phyloP scores from a whole-genome alignment of 2,113 vertebrate species.

The Syngnathus scovelli region DNA sequence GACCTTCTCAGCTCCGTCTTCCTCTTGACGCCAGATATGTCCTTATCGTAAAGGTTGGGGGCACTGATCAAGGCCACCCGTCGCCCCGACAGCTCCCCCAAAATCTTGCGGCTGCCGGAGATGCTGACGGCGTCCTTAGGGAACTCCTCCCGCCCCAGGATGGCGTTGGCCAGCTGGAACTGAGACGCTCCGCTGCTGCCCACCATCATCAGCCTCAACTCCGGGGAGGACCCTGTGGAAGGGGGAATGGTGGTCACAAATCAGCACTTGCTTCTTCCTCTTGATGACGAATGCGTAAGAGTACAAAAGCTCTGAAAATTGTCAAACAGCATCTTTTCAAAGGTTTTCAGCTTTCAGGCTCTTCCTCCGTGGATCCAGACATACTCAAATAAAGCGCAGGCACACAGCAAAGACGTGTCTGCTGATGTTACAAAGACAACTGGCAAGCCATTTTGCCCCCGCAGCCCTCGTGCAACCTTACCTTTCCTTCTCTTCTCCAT shows the following conservation, averaged over 20 bases:
- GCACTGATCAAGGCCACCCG: conserved; percentile 63
- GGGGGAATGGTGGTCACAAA: too few species aligned
- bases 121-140: conserved; percentile 47
- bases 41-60: conserved; percentile 69
- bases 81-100: conserved; percentile 57
- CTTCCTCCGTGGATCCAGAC: neutral
- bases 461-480: conserved; percentile 18
- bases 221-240: conserved; percentile 39
- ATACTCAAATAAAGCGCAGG: neutral
- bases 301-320: too few species aligned
- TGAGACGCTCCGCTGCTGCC: conserved; percentile 64
- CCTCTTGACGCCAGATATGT: conserved; percentile 50
- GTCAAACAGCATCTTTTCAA: neutral
- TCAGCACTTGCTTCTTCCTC: too few species aligned
- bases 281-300: too few species aligned
- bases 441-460: neutral
- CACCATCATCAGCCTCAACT: conserved; percentile 65
- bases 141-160: conserved; percentile 64
- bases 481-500: conserved; percentile 64
- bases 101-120: conserved; percentile 53
- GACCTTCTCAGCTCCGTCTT: conserved; percentile 59
- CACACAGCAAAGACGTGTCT: neutral
- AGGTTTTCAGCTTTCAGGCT: neutral
- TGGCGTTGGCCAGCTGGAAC: conserved; percentile 62
- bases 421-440: neutral